Evolutionary conservation across 2,797 vertebrate genomes (phyloP).

Genomic region (Protonibea diacanthus): DNA sequence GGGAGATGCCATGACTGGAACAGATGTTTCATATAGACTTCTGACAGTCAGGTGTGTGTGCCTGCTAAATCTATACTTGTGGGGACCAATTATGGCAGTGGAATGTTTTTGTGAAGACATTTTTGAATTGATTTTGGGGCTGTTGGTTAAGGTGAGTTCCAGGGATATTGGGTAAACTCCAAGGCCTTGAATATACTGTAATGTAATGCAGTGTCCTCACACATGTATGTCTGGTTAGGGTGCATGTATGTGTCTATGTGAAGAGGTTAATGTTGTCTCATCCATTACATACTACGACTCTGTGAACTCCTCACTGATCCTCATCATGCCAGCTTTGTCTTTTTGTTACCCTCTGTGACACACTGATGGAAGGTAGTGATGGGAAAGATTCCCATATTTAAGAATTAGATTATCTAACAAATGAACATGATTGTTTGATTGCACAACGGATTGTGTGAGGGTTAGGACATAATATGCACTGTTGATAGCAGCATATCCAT

Average conservation of each 20-base stretch:
- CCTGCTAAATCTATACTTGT: constrained; percentile 46
- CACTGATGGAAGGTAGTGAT: too few species aligned
- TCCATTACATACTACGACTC: not conserved
- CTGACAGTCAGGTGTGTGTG: constrained; percentile 49
- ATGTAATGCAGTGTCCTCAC: not conserved
- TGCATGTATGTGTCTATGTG: not conserved
- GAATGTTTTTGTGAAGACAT: constrained; percentile 13
- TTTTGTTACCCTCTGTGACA: not conserved
- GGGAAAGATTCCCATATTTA: too few species aligned
- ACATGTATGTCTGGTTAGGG: not conserved
- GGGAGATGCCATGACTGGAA: constrained; percentile 89
- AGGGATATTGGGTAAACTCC: not conserved
- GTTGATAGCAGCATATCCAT: too few species aligned
- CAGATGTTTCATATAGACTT: constrained; percentile 87
- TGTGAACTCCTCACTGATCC: not conserved
- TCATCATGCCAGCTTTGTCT: not conserved
- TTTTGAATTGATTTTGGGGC: constrained; percentile 10
- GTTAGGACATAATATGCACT: too few species aligned
- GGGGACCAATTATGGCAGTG: not conserved
- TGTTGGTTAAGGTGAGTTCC: not conserved
- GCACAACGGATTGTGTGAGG: too few species aligned
- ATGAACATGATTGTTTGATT: too few species aligned
- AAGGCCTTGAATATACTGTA: not conserved
- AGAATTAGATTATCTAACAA: too few species aligned
- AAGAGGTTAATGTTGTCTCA: constrained; percentile 70